Percentiles rank a stretch among this genome's conserved stretches.
Conservation (phyloP, 2,113 vertebrate species). For the Lipophrys pholis region DNA sequence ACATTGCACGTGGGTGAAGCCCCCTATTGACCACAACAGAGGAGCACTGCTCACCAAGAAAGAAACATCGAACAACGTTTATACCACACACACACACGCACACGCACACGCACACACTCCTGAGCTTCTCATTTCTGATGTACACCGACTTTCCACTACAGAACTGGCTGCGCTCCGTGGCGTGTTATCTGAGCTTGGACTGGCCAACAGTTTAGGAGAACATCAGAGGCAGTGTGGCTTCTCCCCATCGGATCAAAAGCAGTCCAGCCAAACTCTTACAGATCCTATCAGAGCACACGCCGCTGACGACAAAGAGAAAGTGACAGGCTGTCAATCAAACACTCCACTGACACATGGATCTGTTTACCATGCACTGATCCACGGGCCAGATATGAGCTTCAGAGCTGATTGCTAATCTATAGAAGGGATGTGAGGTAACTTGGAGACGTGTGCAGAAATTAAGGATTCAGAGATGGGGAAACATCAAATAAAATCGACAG, state of each 20-base stretch:
- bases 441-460: constrained; percentile 33
- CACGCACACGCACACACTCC: too few relatives aligned
- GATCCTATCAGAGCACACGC: constrained; percentile 76
- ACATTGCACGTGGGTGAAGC: too few relatives aligned
- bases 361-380: constrained; percentile 75
- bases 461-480: constrained; percentile 34
- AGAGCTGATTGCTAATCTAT: constrained; percentile 63
- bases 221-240: constrained; percentile 50
- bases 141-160: constrained; percentile 36
- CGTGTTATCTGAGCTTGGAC: constrained; percentile 37
- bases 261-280: constrained; percentile 44
- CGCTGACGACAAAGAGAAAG: constrained; percentile 72
- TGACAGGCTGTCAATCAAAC: constrained; percentile 83
- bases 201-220: constrained; percentile 46
- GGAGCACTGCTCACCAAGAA: too few relatives aligned
- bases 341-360: constrained; percentile 77
- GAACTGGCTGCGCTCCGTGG: constrained; percentile 32
- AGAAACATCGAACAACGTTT: too few relatives aligned
- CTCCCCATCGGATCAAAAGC: constrained; percentile 72
- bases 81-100: too few relatives aligned
- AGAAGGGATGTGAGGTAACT: constrained; percentile 57
- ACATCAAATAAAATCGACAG: constrained; percentile 25
- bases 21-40: too few relatives aligned
- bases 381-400: constrained; percentile 65
- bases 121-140: constrained; percentile 14